Percentiles rank a stretch among this genome's conserved stretches.
Evolutionary conservation across 2,113 vertebrate genomes (phyloP).

Genomic region (Catagonus wagneri): DNA sequence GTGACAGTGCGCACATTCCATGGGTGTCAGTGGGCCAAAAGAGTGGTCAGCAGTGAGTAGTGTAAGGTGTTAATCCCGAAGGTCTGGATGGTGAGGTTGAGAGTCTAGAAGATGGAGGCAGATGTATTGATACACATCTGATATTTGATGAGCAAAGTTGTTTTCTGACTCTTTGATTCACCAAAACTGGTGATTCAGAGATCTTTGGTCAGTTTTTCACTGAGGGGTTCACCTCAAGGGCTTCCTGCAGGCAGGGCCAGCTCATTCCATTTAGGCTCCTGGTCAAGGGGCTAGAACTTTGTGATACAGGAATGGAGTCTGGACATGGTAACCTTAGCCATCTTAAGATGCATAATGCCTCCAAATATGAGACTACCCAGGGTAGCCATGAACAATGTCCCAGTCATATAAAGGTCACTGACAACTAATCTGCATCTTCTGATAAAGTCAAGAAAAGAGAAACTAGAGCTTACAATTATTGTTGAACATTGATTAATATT

Average conservation of each 20-base stretch:
- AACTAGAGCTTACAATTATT: background rate
- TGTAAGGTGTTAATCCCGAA: background rate
- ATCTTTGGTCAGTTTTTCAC: background rate
- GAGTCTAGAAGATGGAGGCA: background rate
- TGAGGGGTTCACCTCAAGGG: background rate
- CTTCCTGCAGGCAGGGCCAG: background rate
- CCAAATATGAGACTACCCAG: background rate
- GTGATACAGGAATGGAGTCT: background rate
- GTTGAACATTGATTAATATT: background rate
- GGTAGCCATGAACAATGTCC: background rate
- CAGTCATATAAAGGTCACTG: background rate
- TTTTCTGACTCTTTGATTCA: background rate
- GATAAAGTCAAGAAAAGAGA: background rate
- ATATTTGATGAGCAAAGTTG: background rate
- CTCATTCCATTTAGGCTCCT: background rate
- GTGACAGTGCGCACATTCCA: background rate
- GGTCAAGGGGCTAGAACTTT: background rate
- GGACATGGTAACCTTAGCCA: background rate
- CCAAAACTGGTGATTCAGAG: background rate
- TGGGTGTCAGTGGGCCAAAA: background rate
- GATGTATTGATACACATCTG: background rate
- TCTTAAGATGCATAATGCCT: background rate
- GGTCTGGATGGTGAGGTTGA: background rate
- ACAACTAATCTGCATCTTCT: background rate
- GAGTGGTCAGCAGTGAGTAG: background rate